A percentile compares a stretch with the other conserved stretches of the same genome.
Evolutionary conservation across 2,888 invertebrate genomes (phyloP).

Genomic region (Drosophila neonasuta): DNA sequence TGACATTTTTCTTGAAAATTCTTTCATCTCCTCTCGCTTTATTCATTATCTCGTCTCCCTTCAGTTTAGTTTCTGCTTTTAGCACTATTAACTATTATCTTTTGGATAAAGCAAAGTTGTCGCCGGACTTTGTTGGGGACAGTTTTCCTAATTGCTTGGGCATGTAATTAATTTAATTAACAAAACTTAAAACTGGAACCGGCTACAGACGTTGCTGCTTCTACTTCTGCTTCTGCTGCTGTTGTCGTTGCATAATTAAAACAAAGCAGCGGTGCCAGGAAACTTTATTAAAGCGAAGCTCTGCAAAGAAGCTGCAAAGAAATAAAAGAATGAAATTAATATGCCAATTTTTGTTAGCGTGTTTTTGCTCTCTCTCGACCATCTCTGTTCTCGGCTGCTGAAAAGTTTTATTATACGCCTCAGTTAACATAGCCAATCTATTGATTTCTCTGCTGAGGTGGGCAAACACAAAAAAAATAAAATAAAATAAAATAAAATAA

Average conservation of each 20-base stretch:
- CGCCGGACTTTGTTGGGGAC: slow-evolving; percentile 49
- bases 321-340: slow-evolving; percentile 47
- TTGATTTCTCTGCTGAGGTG: slow-evolving; percentile 47
- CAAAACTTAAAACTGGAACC: slow-evolving; percentile 59
- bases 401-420: slow-evolving; percentile 57
- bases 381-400: slow-evolving; percentile 8
- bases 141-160: slow-evolving; percentile 65
- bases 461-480: neutral
- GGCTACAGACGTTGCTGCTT: slow-evolving; percentile 34
- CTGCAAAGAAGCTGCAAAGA: slow-evolving; percentile 19
- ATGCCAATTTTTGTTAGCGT: slow-evolving; percentile 58
- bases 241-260: slow-evolving; percentile 58
- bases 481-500: slow-evolving; percentile 4
- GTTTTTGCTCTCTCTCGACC: slow-evolving; percentile 4
- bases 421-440: slow-evolving; percentile 61
- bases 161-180: slow-evolving; percentile 66
- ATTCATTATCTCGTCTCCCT: slow-evolving; percentile 16
- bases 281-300: slow-evolving; percentile 52
- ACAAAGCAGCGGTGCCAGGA: slow-evolving; percentile 57
- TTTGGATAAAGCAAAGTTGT: slow-evolving; percentile 50
- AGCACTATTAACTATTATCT: slow-evolving; percentile 62
- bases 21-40: neutral
- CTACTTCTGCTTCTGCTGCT: slow-evolving; percentile 29
- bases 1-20: slow-evolving; percentile 4
- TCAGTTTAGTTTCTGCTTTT: slow-evolving; percentile 26